Base-by-base conservation (phyloP, 2,888 invertebrate genomes). In the Epistrophe grossulariae region DNA sequence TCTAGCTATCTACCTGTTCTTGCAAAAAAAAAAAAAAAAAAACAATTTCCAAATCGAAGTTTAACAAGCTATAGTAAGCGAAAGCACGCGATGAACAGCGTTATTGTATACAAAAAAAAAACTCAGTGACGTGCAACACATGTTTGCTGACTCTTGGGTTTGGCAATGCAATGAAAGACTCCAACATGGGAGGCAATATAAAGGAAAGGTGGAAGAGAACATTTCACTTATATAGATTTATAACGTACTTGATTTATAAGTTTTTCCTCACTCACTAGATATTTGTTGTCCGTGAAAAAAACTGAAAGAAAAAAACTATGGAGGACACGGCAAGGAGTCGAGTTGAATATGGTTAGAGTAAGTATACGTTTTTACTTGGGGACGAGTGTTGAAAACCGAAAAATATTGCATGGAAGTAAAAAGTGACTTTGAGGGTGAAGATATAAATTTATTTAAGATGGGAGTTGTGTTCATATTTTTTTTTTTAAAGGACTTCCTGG, bases 91-190 rank as follows among this genome's bases (percentile, higher is more conserved):
- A 66, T 45, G 15, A 43, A 28, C 24, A 35, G 19, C 52, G 13
- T 52, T 52, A 2, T 11, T 11, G 11, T 19, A 8, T 13, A 7
- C 45, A 45, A 13, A 11, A 15, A 15, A 40, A n/a, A 24, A 19
- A 31, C 45, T 57, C 57, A 48, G 13, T 64, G 76, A 70, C 60
- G 71, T 77, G 77, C 82, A 82, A 82, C 82, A 82, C 72, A 82
- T 77, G 82, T 15, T 38, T 19, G 68, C 50, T 50, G 35, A 50
- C 52, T 59, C 35, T 38, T 59, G 59, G 17, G 6, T 59, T 31
- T 57, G 48, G 38, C 59, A 45, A 55, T 40, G 55, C 6, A 68
- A 35, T 35, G 45, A 70, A 66, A 62, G 13, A 60, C 40, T 19
- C 1, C 5, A 50, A 19, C n/a, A 17, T 5, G 15, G 19, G 31